Evolutionary conservation across 2,797 vertebrate species (phyloP).

Genomic region (Rhinella marina): DNA sequence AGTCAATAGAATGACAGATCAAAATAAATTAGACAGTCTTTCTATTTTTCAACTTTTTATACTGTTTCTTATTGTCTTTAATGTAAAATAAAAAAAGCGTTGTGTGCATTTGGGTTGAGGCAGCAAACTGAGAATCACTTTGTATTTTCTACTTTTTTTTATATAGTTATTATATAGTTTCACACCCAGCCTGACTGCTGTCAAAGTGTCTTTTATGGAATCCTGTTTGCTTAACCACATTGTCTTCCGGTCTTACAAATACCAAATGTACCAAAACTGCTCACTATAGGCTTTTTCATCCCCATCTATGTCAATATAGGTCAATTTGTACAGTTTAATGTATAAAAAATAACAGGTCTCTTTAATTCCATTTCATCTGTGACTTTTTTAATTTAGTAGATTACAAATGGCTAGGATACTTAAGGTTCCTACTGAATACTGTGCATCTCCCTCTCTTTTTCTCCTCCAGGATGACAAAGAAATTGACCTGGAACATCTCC

Average conservation of each 20-base stretch:
- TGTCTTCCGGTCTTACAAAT: neutral
- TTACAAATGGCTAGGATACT: constrained; percentile 19
- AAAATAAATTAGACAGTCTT: neutral
- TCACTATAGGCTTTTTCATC: neutral
- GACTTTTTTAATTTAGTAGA: neutral
- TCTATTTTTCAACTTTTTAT: neutral
- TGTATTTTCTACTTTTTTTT: neutral
- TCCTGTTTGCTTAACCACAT: neutral
- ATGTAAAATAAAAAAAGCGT: neutral
- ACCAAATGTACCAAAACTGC: neutral
- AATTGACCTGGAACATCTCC: constrained; percentile 99
- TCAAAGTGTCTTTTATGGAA: neutral
- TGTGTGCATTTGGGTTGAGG: neutral
- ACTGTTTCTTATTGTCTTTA: neutral
- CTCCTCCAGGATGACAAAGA: constrained; percentile 94
- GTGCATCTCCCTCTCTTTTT: constrained; percentile 76
- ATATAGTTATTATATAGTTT: neutral
- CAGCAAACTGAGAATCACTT: neutral
- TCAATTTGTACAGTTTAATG: neutral
- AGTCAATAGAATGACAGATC: neutral
- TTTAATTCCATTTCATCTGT: neutral
- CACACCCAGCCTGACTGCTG: neutral
- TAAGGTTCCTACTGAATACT: constrained; percentile 70
- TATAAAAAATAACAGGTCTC: neutral
- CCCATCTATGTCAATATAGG: neutral